Evolutionary conservation across 2,113 vertebrate genomes (phyloP).

Genomic region (Callaeas wilsoni): DNA sequence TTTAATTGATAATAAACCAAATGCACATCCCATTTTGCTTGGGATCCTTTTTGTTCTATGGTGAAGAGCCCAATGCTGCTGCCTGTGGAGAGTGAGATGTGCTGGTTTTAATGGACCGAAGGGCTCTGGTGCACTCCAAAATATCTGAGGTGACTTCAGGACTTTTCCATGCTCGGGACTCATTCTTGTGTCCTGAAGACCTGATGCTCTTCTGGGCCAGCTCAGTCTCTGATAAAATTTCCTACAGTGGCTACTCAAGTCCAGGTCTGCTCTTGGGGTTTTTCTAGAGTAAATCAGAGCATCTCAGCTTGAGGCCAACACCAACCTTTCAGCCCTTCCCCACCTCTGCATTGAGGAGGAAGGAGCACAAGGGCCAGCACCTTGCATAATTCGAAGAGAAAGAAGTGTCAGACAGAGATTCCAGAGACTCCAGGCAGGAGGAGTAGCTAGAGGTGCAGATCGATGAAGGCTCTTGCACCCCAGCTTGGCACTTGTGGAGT

Average conservation of each 20-base stretch:
- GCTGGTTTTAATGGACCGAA: neutral
- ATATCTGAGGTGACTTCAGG: neutral
- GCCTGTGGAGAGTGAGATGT: neutral
- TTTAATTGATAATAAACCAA: neutral
- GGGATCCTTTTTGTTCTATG: neutral
- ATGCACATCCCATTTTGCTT: rapidly evolving
- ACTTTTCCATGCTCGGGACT: neutral
- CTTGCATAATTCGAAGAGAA: neutral
- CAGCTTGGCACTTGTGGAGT: neutral
- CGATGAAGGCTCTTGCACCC: neutral
- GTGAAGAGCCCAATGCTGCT: neutral
- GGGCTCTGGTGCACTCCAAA: neutral
- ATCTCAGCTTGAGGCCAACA: neutral
- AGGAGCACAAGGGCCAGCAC: neutral
- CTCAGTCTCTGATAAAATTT: neutral
- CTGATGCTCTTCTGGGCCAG: neutral
- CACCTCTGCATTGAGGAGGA: neutral
- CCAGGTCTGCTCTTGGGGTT: neutral
- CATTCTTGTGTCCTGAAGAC: neutral
- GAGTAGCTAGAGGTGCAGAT: neutral
- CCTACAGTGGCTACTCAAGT: neutral
- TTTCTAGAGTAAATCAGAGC: neutral
- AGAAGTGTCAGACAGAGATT: neutral
- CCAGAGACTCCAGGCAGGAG: neutral
- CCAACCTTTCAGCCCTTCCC: neutral